A percentile compares a stretch with the other conserved stretches of the same genome.
Evolutionary conservation across 2,888 invertebrate species (phyloP).

Genomic region (Eulithis testata): DNA sequence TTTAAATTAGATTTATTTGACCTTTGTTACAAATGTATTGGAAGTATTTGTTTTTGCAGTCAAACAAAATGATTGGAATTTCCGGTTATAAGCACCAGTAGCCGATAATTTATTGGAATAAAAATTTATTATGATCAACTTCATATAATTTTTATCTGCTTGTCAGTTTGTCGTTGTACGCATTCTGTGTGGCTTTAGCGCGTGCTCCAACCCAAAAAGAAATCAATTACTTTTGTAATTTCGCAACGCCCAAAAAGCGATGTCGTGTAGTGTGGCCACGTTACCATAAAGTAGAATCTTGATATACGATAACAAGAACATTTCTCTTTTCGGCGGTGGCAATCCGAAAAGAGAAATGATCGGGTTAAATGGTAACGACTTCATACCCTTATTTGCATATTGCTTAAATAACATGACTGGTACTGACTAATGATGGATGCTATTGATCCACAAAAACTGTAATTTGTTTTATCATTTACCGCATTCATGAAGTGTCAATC

Average conservation of each 20-base stretch:
- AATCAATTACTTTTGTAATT: constrained; percentile 65
- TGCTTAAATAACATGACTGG: constrained; percentile 16
- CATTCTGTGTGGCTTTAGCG: constrained; percentile 37
- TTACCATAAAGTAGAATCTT: constrained; percentile 60
- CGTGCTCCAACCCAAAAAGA: constrained; percentile 56
- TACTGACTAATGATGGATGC: constrained; percentile 30
- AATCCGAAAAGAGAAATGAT: constrained; percentile 50
- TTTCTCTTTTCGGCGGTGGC: constrained; percentile 34
- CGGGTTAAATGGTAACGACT: constrained; percentile 45
- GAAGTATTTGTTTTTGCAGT: constrained; percentile 36
- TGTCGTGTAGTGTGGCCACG: constrained; percentile 56
- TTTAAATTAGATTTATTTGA: constrained; percentile 22
- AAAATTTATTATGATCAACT: too few relatives aligned
- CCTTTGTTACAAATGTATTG: constrained; percentile 29
- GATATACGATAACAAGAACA: constrained; percentile 51
- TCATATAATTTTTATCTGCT: neutral
- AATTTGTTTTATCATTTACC: constrained; percentile 22
- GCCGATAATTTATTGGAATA: constrained; percentile 6
- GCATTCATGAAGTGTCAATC: constrained; percentile 4
- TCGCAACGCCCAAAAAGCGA: constrained; percentile 63
- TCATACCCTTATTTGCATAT: constrained; percentile 29
- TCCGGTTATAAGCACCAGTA: constrained; percentile 42
- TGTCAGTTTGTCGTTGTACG: neutral
- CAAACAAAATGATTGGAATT: constrained; percentile 29
- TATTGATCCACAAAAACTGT: constrained; percentile 44